Conservation (phyloP, 2,888 invertebrate species). For the Lordiphosa andalusiaca region DNA sequence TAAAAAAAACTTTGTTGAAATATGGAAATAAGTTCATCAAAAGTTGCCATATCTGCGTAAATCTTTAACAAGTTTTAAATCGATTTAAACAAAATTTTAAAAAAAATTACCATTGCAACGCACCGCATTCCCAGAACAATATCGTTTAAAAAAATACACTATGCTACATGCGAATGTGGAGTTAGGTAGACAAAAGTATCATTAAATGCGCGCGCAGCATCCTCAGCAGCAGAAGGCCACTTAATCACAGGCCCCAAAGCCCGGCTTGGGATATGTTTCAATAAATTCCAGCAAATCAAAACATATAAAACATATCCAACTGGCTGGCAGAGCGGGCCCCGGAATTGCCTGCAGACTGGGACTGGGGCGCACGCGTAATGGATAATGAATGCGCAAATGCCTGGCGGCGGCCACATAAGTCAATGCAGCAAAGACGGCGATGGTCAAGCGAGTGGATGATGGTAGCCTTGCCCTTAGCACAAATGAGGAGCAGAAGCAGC, state of each 20-base stretch:
- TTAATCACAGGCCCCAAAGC: constrained; percentile 54
- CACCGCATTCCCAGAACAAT: constrained; percentile 56
- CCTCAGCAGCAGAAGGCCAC: constrained; percentile 44
- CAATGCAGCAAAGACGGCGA: constrained; percentile 24
- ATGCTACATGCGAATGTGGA: neutral
- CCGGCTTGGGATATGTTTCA: constrained; percentile 59
- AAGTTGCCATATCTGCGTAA: too few relatives aligned
- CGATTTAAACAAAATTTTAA: too few relatives aligned
- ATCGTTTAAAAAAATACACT: constrained; percentile 48
- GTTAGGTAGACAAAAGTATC: constrained; percentile 34
- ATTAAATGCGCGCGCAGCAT: constrained; percentile 48
- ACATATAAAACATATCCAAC: constrained; percentile 38
- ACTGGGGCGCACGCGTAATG: constrained; percentile 57
- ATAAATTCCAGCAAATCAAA: constrained; percentile 71
- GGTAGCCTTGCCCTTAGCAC: constrained; percentile 64
- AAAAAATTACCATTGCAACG: too few relatives aligned
- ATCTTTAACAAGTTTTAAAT: too few relatives aligned
- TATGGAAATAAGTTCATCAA: too few relatives aligned
- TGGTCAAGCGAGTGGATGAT: constrained; percentile 4
- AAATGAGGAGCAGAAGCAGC: constrained; percentile 4
- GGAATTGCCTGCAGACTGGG: constrained; percentile 15
- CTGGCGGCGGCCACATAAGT: constrained; percentile 49
- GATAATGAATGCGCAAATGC: constrained; percentile 67
- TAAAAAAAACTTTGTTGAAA: too few relatives aligned
- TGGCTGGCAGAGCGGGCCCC: constrained; percentile 11